phyloP scores from a whole-genome alignment of 2,113 vertebrate genomes.

The Heteronetta atricapilla region DNA sequence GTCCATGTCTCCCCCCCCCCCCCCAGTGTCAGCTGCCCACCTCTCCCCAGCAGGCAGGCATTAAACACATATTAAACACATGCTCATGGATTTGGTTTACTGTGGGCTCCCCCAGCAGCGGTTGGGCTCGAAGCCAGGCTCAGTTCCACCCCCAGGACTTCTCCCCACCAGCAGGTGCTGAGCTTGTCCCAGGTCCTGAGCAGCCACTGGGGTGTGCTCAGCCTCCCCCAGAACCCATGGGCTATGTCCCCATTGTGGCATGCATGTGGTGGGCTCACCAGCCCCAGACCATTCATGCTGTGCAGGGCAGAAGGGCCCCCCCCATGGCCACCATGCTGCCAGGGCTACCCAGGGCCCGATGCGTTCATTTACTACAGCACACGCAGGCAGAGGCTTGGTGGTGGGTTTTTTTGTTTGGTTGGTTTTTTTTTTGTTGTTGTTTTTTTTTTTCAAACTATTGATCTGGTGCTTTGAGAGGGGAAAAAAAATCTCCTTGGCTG shows the following conservation, averaged over 20 bases:
- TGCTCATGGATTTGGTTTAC: not conserved
- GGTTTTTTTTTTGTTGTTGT: not conserved
- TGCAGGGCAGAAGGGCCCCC: not conserved
- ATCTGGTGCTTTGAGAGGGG: slow-evolving; percentile 82
- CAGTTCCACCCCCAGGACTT: not conserved
- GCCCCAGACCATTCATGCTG: fast-evolving
- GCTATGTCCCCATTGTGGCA: too few species aligned
- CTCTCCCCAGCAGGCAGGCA: not conserved
- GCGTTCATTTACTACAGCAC: slow-evolving; percentile 87
- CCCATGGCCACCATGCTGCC: fast-evolving
- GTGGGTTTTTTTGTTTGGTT: not conserved
- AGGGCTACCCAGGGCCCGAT: not conserved
- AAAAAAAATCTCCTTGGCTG: slow-evolving; percentile 86
- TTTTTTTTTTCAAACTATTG: slow-evolving; percentile 82
- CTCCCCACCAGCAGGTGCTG: fast-evolving
- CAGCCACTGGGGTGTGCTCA: not conserved
- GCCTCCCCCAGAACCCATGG: not conserved
- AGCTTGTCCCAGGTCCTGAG: not conserved
- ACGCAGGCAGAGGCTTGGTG: slow-evolving; percentile 71
- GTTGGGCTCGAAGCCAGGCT: not conserved
- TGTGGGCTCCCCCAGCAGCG: fast-evolving
- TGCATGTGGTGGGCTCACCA: fast-evolving
- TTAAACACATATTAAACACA: too few species aligned
- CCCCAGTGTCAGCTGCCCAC: too few species aligned
- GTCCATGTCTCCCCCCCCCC: not conserved